Evolutionary conservation across 1,140 invertebrate species (phyloP).

Genomic region (Calephelis virginiensis): DNA sequence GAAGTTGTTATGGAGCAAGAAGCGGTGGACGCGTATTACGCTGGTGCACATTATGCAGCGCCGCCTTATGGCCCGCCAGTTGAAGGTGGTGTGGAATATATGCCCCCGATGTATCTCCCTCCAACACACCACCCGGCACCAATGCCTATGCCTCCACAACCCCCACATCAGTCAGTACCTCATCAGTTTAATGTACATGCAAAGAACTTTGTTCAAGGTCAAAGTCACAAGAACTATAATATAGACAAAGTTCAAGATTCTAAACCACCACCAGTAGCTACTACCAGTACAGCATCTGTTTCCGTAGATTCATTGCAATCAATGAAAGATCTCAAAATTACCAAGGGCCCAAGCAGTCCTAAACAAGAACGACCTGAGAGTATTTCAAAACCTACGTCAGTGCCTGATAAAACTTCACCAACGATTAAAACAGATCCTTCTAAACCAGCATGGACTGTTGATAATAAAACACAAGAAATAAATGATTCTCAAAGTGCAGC

Average conservation of each 20-base stretch:
- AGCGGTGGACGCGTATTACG: slow-evolving; percentile 72
- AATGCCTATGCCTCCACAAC: slow-evolving; percentile 51
- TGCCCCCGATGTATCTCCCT: slow-evolving; percentile 63
- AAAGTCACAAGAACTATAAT: slow-evolving; percentile 59
- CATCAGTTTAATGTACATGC: slow-evolving; percentile 77
- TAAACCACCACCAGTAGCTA: slow-evolving; percentile 37
- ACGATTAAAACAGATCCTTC: slow-evolving; percentile 49
- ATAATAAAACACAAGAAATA: slow-evolving; percentile 44
- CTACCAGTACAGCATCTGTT: slow-evolving; percentile 36
- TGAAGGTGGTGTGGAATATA: slow-evolving; percentile 60
- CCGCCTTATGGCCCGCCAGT: slow-evolving; percentile 59
- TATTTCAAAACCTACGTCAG: slow-evolving; percentile 40
- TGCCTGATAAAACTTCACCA: slow-evolving; percentile 55
- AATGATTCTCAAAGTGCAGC: slow-evolving; percentile 34
- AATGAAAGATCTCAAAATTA: slow-evolving; percentile 75
- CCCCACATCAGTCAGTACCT: slow-evolving; percentile 50
- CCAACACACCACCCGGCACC: slow-evolving; percentile 55
- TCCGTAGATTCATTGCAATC: slow-evolving; percentile 52
- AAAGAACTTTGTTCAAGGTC: slow-evolving; percentile 73
- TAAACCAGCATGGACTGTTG: slow-evolving; percentile 59
- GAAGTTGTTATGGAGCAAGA: slow-evolving; percentile 77
- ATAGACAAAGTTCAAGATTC: slow-evolving; percentile 60
- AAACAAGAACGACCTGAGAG: slow-evolving; percentile 53
- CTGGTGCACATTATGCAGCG: slow-evolving; percentile 57
- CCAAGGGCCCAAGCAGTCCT: slow-evolving; percentile 60